Conservation (phyloP, 2,888 invertebrate genomes). For the Drosophila sordidula region DNA sequence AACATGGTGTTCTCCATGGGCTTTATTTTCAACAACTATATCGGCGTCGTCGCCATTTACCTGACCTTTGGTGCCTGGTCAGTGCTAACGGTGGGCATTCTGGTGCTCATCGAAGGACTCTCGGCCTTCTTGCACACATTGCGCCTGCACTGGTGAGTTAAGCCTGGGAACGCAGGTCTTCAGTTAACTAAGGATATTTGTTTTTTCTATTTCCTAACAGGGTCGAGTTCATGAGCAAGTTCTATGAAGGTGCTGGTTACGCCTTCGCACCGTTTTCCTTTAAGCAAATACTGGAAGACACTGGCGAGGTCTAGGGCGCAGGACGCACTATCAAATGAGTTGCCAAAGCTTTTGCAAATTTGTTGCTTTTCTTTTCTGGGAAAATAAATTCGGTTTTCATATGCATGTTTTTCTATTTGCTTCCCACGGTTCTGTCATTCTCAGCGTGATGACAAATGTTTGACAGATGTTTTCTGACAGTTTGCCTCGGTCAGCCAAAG, state of each 20-base stretch:
- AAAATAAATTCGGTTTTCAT: constrained; percentile 67
- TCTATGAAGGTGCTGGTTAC: constrained; percentile 93
- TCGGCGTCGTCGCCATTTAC: constrained; percentile 91
- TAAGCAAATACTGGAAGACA: constrained; percentile 89
- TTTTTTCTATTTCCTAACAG: constrained; percentile 84
- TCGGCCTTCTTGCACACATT: constrained; percentile 99
- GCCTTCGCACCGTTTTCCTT: constrained; percentile 94
- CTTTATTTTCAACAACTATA: constrained; percentile 87
- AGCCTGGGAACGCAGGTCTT: neutral
- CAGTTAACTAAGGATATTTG: neutral
- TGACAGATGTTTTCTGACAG: constrained; percentile 63
- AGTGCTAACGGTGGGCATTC: constrained; percentile 95
- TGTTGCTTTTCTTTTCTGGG: constrained; percentile 41
- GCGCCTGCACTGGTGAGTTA: constrained; percentile 95
- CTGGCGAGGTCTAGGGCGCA: constrained; percentile 83
- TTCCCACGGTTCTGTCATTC: constrained; percentile 48
- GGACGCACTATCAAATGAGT: constrained; percentile 51
- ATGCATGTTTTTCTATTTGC: constrained; percentile 58
- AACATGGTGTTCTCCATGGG: constrained; percentile 93
- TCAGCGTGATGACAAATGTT: constrained; percentile 57
- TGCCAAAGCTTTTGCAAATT: constrained; percentile 27
- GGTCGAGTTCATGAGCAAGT: constrained; percentile 99
- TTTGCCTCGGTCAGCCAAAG: constrained; percentile 54
- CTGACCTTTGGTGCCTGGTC: constrained; percentile 96
- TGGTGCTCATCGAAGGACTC: constrained; percentile 99